Percentiles rank a stretch among this genome's conserved stretches.
Conservation (phyloP, 2,797 vertebrate species). For the Okamejei kenojei region DNA sequence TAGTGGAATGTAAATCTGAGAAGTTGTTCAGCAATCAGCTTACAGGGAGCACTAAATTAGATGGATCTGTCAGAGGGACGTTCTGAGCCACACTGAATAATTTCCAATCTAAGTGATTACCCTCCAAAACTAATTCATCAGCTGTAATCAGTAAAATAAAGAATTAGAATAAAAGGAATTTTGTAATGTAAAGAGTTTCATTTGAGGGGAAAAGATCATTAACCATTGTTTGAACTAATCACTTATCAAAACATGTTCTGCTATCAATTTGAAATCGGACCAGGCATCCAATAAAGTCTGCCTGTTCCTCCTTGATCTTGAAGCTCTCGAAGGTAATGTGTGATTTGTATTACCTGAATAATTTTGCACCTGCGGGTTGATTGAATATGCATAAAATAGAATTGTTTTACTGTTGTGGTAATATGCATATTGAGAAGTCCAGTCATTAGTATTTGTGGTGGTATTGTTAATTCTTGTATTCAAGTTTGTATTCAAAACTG, state of each 20-base stretch:
- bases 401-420: not conserved
- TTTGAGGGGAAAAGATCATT: not conserved
- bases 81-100: not conserved
- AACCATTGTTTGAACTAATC: not conserved
- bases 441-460: not conserved
- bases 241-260: not conserved
- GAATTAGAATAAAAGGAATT: not conserved
- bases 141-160: not conserved
- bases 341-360: not conserved
- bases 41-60: not conserved
- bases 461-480: not conserved
- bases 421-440: not conserved
- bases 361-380: not conserved
- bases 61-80: not conserved
- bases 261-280: not conserved
- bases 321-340: not conserved
- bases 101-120: not conserved
- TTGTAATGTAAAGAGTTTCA: slow-evolving; percentile 6
- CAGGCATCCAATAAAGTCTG: not conserved
- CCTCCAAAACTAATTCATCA: not conserved
- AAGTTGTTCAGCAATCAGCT: not conserved
- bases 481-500: too few relatives aligned
- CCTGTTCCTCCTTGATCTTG: not conserved
- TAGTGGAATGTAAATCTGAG: not conserved
- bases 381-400: not conserved